Base-by-base conservation (phyloP, 2,113 vertebrate genomes). In the Penelope pileata region DNA sequence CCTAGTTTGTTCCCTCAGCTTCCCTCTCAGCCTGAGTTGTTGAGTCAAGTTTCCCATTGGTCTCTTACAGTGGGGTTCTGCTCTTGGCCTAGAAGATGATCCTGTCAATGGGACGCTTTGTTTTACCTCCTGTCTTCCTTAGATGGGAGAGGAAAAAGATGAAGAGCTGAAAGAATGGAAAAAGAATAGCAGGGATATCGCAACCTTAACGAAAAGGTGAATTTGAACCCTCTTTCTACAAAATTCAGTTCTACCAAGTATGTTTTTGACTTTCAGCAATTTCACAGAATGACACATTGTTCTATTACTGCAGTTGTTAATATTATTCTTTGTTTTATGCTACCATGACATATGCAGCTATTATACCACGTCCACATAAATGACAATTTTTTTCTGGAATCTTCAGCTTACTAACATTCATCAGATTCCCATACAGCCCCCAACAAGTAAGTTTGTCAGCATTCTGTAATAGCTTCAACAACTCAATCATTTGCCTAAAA, bases 271-370 rank as follows among this genome's bases (percentile, higher is more conserved):
- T 94, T 91, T 36, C 40, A 58, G 42, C 21, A 17, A 9, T 43
- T 47, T 67, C 29, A 50, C 19, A 27, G 62, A 36, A 38, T 70
- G 32, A 69, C 27, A 7, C 6, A 24, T 3, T 0, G 0, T 56
- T 83, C 42, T 67, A 2, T 75, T 75, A 51, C 40, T 79, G 29
- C n/a, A 36, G 2, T 43, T 78, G 30, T 72, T 84, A 32, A 26
- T 13, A 19, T 54, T 79, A 16, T 45, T 84, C 38, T 47, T 12
- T 18, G 24, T 56, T 86, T 60, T 67, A 59, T 8, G 9, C 16
- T 81, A 16, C 29, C 2, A 1, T 68, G 27, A 32, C 21, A 16
- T 63, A 38, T 56, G 29, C 38, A 75, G 17, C n/a, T 87, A 12
- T 81, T 15, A 5, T 64, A 29, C 26, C 4, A 4, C 1, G 7